Conservation (phyloP, 1,140 invertebrate species). For the Drosophila rufa region DNA sequence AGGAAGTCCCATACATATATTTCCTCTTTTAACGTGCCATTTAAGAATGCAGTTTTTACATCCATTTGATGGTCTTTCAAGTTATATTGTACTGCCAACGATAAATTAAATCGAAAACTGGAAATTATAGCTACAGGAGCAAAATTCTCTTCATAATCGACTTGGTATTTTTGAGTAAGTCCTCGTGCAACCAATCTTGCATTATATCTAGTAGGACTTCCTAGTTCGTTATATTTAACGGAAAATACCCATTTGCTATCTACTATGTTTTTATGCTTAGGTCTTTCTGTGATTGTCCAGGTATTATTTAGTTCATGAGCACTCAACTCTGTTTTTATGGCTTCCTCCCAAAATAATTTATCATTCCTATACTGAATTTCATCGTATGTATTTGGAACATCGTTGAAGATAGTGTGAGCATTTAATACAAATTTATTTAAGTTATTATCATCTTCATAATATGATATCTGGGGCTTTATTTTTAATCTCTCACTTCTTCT, state of each 20-base stretch:
- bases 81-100: no score
- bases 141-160: conserved; percentile 81
- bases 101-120: conserved; percentile 22
- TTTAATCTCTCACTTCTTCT: conserved; percentile 11
- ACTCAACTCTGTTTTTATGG: conserved; percentile 47
- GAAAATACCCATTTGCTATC: not conserved
- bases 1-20: conserved; percentile 68
- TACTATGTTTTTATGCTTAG: conserved; percentile 17
- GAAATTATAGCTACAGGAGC: conserved; percentile 21
- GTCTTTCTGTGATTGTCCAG: conserved; percentile 5
- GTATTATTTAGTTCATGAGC: conserved; percentile 22
- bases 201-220: conserved; percentile 60
- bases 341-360: conserved; percentile 72
- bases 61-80: no score
- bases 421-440: conserved; percentile 20
- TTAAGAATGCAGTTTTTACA: conserved; percentile 69
- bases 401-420: conserved; percentile 21
- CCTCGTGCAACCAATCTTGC: conserved; percentile 79
- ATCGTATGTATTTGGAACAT: conserved; percentile 31
- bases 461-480: conserved; percentile 3
- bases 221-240: conserved; percentile 3
- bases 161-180: conserved; percentile 13
- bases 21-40: conserved; percentile 78
- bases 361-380: conserved; percentile 71
- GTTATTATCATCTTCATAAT: conserved; percentile 12